A percentile compares a stretch with the other conserved stretches of the same genome.
phyloP scores from a whole-genome alignment of 2,797 vertebrate genomes.

The Halcyon leucocephala region DNA sequence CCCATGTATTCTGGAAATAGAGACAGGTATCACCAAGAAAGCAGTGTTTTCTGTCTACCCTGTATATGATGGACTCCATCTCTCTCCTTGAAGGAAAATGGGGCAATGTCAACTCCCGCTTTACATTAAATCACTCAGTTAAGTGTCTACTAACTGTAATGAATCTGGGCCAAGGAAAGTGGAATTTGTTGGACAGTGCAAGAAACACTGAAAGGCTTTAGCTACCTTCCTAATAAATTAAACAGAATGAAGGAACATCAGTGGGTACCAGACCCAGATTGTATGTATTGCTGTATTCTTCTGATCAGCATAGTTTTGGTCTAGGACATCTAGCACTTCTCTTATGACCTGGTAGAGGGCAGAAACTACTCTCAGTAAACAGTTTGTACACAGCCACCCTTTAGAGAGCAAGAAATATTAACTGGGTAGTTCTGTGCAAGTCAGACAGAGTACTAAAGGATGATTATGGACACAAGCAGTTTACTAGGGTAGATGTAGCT shows the following conservation, averaged over 20 bases:
- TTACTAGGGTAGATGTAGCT: not conserved
- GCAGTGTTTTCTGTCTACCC: not conserved
- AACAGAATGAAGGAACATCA: not conserved
- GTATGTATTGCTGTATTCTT: not conserved
- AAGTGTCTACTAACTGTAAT: not conserved
- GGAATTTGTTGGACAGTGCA: not conserved
- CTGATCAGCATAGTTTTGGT: not conserved
- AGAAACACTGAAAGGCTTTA: not conserved
- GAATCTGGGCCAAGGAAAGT: not conserved
- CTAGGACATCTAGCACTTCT: not conserved
- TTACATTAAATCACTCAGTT: not conserved
- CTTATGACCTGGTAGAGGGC: not conserved
- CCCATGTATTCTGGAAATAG: not conserved
- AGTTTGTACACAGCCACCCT: not conserved
- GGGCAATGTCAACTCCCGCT: not conserved
- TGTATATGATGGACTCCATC: not conserved
- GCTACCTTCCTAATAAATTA: not conserved
- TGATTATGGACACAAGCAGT: not conserved
- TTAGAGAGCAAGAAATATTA: not conserved
- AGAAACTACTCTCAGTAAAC: not conserved
- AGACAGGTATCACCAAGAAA: not conserved
- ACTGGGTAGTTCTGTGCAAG: not conserved
- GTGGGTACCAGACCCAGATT: not conserved
- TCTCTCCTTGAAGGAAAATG: not conserved
- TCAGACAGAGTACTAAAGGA: not conserved